Evolutionary conservation across 2,113 vertebrate species (phyloP).

Genomic region (Herpetotheres cachinnans): DNA sequence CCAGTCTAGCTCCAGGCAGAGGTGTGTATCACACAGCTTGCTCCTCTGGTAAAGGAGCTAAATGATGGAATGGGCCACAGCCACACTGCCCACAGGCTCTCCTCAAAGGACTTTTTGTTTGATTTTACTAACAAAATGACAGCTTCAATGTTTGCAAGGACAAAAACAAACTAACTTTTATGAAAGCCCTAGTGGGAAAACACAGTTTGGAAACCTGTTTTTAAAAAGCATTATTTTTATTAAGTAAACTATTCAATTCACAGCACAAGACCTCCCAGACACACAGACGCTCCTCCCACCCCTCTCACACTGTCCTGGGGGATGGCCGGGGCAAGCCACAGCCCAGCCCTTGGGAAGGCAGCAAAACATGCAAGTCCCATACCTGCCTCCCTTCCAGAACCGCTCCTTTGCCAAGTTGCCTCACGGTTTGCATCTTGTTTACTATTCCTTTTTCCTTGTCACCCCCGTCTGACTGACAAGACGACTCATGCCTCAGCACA

Average conservation of each 20-base stretch:
- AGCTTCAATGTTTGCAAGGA: background rate
- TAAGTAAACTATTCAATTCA: background rate
- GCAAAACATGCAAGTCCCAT: background rate
- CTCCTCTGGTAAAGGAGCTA: background rate
- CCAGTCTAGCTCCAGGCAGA: background rate
- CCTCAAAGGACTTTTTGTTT: background rate
- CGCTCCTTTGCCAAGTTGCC: background rate
- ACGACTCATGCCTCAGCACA: slow-evolving; percentile 11
- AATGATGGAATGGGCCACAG: accelerated
- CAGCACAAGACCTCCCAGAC: background rate
- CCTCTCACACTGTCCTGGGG: background rate
- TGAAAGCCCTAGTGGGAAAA: background rate
- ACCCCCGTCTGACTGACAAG: background rate
- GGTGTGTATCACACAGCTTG: background rate
- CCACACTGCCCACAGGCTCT: background rate
- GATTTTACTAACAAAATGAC: background rate
- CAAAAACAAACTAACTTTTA: background rate
- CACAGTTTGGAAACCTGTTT: background rate
- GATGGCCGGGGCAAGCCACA: accelerated
- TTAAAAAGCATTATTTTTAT: background rate
- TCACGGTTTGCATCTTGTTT: background rate
- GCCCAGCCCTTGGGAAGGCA: background rate
- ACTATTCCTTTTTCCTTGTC: background rate
- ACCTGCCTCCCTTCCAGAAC: background rate
- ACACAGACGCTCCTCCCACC: background rate